These are phyloP conservation scores for Struthio camelus DNA, from an alignment of 2,113 vertebrate species.

Conservation along the genomic window DNA sequence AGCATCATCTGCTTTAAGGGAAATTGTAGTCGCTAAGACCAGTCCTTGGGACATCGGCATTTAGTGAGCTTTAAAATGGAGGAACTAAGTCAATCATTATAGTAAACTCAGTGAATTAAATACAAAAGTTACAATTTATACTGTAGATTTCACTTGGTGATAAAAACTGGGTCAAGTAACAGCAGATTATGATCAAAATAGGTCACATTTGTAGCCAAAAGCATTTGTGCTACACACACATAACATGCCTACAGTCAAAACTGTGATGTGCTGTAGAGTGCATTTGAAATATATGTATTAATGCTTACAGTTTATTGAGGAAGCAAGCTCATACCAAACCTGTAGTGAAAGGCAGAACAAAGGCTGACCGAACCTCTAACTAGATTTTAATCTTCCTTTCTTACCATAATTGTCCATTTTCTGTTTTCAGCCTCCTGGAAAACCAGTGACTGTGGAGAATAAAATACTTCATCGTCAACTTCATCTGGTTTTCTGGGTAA, in stretches of 20 bases:
- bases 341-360: background rate
- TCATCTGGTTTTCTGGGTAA: slow-evolving; percentile 90
- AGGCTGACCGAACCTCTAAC: background rate
- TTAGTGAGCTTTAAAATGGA: background rate
- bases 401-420: slow-evolving; percentile 96
- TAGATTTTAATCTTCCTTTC: background rate
- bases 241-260: background rate
- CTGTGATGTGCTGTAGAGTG: background rate
- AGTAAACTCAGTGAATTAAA: background rate
- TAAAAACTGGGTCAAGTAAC: background rate
- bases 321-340: background rate
- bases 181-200: background rate
- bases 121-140: background rate
- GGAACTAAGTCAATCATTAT: background rate
- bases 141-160: background rate
- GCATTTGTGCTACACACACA: background rate
- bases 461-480: slow-evolving; percentile 93
- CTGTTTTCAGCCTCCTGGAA: slow-evolving; percentile 93
- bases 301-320: background rate
- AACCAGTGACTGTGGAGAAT: slow-evolving; percentile 86
- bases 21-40: background rate
- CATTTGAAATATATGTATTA: background rate
- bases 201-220: background rate
- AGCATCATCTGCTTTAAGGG: background rate
- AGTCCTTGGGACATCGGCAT: background rate